Base-by-base conservation (phyloP, 1,140 invertebrate species). In the Caenorhabditis latens region DNA sequence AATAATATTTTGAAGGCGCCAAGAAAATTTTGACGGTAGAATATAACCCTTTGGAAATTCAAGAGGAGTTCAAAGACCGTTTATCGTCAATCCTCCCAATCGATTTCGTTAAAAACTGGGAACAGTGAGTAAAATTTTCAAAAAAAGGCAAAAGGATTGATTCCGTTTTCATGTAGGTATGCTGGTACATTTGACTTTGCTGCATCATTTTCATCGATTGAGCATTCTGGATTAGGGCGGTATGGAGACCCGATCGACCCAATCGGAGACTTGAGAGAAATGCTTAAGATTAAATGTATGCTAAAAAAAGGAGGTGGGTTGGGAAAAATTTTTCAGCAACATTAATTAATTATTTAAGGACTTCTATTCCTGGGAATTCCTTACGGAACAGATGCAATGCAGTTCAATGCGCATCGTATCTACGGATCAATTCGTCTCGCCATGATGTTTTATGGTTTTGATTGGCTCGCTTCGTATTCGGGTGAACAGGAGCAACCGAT, bases 231-330 rank as follows among this genome's bases (percentile, higher is more conserved):
- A 53, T 40, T 86, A 46, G 71, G 79, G 19, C 24, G 85, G 19
- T 86, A 67, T 55, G 85, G 85, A 50, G 85, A 86, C 21, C 58
- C 85, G n/a, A 19, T 75, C 1, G 85, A 86, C 43, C 85, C 85
- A 14, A 82, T 86, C 9, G 85, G 85, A 24, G 85, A 86, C 32
- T 21, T 86, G 6, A 42, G 61, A 58, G 85, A 86, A 43, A 46
- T 67, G 19, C 50, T 61, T 4, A 86, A 86, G 50, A 65, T 65
- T 24, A 53, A 50, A 13, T 86, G 85, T 46, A 58, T 86, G 71
- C 71, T 86, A 13, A 86, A 86, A 40, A 58, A 82, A 61, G 85
- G 71, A 43, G 85, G 50, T 82, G 40, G 7, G 16, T 19, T 32
- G 21, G 14, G 2, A 0, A 40, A 32, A 21, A 24, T 32, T 43